Percentiles rank a stretch among this genome's conserved stretches.
Conservation (phyloP, 2,888 invertebrate genomes). For the Lypha dubia region DNA sequence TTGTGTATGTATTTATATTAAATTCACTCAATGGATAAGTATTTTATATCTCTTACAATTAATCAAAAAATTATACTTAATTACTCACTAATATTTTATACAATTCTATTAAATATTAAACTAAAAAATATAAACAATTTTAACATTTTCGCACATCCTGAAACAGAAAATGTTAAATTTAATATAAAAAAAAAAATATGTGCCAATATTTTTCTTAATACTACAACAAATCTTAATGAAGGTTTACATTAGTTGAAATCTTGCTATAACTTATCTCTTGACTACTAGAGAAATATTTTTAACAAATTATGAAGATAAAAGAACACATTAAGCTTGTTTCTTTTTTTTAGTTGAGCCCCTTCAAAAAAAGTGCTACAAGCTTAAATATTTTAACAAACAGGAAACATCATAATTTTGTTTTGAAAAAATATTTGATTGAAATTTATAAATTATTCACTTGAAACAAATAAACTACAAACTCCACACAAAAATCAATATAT, state of each 20-base stretch:
- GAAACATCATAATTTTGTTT: background rate
- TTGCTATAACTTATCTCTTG: too few species aligned
- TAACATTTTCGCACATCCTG: background rate
- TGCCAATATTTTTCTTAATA: constrained; percentile 64
- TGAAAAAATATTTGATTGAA: background rate
- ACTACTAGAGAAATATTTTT: background rate
- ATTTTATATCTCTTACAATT: background rate
- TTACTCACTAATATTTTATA: constrained; percentile 18
- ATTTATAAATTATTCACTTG: too few species aligned
- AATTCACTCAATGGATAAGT: constrained; percentile 19
- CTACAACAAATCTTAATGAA: background rate
- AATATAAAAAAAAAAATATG: constrained; percentile 33
- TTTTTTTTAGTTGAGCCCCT: constrained; percentile 63
- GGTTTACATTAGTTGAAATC: too few species aligned
- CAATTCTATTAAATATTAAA: constrained; percentile 13
- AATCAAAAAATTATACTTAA: constrained; percentile 1
- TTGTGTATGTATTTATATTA: constrained; percentile 35
- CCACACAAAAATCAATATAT: constrained; percentile 28
- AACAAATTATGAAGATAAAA: background rate
- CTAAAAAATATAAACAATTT: constrained; percentile 7
- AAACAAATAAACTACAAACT: too few species aligned
- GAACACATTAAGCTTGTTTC: constrained; percentile 55
- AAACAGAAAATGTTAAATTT: background rate
- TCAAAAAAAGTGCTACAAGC: constrained; percentile 48
- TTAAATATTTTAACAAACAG: constrained; percentile 32